Evolutionary conservation across 2,888 invertebrate species (phyloP).

Genomic region (Plebejus anna): DNA sequence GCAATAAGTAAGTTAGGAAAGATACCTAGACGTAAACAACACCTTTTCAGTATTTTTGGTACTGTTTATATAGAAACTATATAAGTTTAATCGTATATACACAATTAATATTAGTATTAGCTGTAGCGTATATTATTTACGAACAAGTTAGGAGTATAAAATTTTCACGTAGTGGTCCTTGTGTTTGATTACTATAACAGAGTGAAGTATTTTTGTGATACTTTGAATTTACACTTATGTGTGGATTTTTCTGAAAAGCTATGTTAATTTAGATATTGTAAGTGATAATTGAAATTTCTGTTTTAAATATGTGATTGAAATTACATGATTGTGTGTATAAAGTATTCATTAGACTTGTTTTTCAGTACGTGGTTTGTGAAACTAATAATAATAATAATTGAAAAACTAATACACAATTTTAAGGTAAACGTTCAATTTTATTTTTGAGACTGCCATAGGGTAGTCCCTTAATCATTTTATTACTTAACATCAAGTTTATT

Average conservation of each 20-base stretch:
- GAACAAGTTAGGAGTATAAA: conserved; percentile 41
- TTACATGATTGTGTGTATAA: not conserved
- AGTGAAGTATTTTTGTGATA: conserved; percentile 27
- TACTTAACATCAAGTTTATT: not conserved
- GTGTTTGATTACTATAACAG: conserved; percentile 30
- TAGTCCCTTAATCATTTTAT: not conserved
- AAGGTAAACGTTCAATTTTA: not conserved
- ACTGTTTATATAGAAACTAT: conserved; percentile 62
- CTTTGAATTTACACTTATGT: conserved; percentile 23
- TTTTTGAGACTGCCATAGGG: not conserved
- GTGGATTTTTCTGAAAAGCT: conserved; percentile 22
- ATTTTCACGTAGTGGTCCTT: conserved; percentile 18
- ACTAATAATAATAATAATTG: not conserved
- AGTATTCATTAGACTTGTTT: not conserved
- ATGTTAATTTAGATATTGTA: conserved; percentile 8
- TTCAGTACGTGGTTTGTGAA: conserved; percentile 1
- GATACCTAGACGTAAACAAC: conserved; percentile 55
- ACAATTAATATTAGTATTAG: conserved; percentile 67
- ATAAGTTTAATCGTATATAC: conserved; percentile 68
- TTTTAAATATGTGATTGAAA: not conserved
- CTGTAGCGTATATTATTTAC: conserved; percentile 66
- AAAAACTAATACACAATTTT: not conserved
- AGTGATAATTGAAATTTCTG: conserved; percentile 23
- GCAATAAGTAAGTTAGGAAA: conserved; percentile 72
- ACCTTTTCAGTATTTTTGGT: conserved; percentile 73